phyloP scores from a whole-genome alignment of 2,888 invertebrate species.

The Cabera pusaria region DNA sequence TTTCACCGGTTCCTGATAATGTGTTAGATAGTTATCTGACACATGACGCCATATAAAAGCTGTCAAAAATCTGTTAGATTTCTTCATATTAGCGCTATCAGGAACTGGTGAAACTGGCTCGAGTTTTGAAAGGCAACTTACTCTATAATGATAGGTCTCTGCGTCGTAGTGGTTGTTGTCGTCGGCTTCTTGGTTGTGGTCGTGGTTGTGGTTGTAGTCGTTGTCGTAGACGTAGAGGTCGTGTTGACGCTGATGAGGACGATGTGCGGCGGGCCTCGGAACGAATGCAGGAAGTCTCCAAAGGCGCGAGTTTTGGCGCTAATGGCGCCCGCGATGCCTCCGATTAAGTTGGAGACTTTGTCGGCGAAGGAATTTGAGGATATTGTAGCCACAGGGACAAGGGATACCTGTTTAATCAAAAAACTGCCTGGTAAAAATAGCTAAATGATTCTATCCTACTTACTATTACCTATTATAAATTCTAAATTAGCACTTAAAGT shows the following conservation, averaged over 20 bases:
- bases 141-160: constrained; percentile 13
- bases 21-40: too few relatives aligned
- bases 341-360: constrained; percentile 14
- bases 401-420: constrained; percentile 5
- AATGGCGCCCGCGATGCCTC: constrained; percentile 14
- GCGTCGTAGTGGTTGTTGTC: constrained; percentile 2
- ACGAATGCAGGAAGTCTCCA: constrained; percentile 12
- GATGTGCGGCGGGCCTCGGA: constrained; percentile 13
- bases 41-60: too few relatives aligned
- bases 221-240: constrained; percentile 8
- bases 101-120: too few relatives aligned
- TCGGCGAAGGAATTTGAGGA: constrained; percentile 2
- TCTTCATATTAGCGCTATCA: too few relatives aligned
- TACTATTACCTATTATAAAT: too few relatives aligned
- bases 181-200: constrained; percentile 5
- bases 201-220: constrained; percentile 13
- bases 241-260: constrained; percentile 16
- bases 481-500: too few relatives aligned
- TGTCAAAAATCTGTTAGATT: too few relatives aligned
- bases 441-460: too few relatives aligned
- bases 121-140: constrained; percentile 15
- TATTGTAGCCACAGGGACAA: constrained; percentile 10
- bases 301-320: constrained; percentile 24
- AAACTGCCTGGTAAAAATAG: too few relatives aligned
- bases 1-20: too few relatives aligned